Evolutionary conservation across 2,113 vertebrate species (phyloP).

Genomic region (Ochotona curzoniae): DNA sequence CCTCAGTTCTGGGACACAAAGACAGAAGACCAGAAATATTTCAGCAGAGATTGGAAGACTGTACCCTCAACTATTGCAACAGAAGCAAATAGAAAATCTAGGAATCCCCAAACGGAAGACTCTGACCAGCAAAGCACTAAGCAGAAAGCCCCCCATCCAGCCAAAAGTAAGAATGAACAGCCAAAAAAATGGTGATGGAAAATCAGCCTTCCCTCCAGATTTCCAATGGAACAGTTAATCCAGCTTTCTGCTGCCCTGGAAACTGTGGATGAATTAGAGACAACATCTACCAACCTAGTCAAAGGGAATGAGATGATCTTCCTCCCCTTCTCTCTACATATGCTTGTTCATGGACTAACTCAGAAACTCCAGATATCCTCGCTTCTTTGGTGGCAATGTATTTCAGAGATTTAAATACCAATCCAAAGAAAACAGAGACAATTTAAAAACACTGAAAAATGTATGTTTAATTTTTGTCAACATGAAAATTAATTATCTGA

Average conservation of each 20-base stretch:
- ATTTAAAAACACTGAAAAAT: not conserved
- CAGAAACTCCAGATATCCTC: not conserved
- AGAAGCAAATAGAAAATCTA: not conserved
- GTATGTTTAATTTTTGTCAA: constrained; percentile 65
- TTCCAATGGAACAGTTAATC: not conserved
- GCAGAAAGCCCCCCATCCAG: not conserved
- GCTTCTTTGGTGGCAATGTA: not conserved
- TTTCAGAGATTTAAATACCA: constrained; percentile 50
- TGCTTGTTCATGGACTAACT: not conserved
- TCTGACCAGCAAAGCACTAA: not conserved
- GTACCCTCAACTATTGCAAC: constrained; percentile 5
- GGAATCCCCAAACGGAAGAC: constrained; percentile 14
- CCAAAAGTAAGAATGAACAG: not conserved
- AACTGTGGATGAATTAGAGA: not conserved
- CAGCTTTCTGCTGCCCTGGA: not conserved
- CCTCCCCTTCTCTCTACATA: not conserved
- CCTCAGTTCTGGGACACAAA: not conserved
- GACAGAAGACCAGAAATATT: not conserved
- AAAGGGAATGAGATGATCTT: not conserved
- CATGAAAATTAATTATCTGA: constrained; percentile 19
- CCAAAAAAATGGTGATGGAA: not conserved
- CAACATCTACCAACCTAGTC: not conserved
- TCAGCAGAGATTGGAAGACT: constrained; percentile 29
- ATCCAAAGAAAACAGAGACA: constrained; percentile 52
- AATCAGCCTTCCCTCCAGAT: not conserved